phyloP scores from a whole-genome alignment of 1,140 invertebrate species.

The Mesaphorura yosii region DNA sequence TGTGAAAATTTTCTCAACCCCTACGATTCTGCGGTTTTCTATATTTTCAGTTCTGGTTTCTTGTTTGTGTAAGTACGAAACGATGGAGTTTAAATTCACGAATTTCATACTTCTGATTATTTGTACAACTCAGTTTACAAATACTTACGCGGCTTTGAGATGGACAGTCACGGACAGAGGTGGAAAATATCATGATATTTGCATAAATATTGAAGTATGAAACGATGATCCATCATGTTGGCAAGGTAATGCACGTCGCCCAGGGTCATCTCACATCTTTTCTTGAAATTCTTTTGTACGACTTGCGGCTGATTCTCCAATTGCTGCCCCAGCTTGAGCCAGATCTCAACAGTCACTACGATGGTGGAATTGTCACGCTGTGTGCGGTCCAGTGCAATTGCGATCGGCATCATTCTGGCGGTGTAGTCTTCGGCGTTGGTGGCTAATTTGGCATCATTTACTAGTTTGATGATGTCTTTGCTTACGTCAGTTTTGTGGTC shows the following conservation, averaged over 20 bases:
- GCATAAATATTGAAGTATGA: no score
- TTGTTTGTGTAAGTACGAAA: no score
- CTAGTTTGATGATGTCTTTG: not conserved
- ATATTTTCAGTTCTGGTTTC: no score
- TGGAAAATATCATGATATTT: no score
- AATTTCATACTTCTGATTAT: no score
- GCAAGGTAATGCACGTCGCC: not conserved
- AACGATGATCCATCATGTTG: constrained; percentile 1
- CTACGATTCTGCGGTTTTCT: no score
- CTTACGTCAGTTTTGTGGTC: not conserved
- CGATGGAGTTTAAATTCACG: no score
- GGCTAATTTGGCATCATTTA: not conserved
- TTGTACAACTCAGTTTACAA: no score
- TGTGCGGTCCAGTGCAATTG: not conserved
- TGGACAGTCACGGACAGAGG: no score
- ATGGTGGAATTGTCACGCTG: not conserved
- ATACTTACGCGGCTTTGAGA: no score
- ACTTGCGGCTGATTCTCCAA: not conserved
- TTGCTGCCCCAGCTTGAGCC: not conserved
- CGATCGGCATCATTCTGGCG: not conserved
- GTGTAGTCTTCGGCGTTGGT: not conserved
- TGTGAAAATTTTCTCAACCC: no score
- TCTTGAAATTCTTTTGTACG: not conserved
- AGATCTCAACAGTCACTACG: not conserved
- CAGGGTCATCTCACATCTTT: not conserved